Base-by-base conservation (phyloP, 2,113 vertebrate species). In the Erpornis zantholeuca region DNA sequence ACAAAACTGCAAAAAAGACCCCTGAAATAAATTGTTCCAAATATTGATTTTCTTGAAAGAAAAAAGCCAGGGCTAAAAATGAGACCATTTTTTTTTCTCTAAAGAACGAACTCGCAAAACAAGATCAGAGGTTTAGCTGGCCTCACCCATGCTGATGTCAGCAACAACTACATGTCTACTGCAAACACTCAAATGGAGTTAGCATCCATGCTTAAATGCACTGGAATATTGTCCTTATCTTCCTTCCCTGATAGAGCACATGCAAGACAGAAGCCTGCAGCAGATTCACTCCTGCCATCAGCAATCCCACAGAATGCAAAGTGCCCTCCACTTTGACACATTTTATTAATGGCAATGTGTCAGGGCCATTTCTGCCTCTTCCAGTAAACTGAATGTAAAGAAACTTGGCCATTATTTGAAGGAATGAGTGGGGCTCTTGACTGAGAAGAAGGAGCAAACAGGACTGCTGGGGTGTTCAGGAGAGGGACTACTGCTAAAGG, bases 321-420 rank as follows among this genome's bases (percentile, higher is more conserved):
- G 14, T 57, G 12, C 40, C n/a, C 38, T 72, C 27, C 11, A 6
- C 15, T 70, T 33, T 10, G 6, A 22, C 33, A 29, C 6, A 29
- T 36, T 69, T 63, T 31, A 56, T 44, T 53, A 61, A 81, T 3
- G 11, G 17, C 11, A 53, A 42, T 0, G 0, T 20, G 20, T 9
- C 15, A 47, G 24, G 12, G 17, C 15, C n/a, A 49, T 36, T 60
- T 28, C n/a, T 65, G 50, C 24, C 40, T 57, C 31, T 44, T 44
- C 12, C 50, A 49, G 9, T 4, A 42, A 64, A 17, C 7, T 7
- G 22, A 53, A 33, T 0, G 15, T 5, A 33, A 88, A 54, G 15
- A 23, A 56, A 25, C 11, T 3, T 24, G 22, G 17, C 12, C 20
- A 11, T 21, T 40, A 28, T 15, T 56, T 44, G 27, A 53, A 61